Base-by-base conservation (phyloP, 1,140 invertebrate genomes). In the Bombus picipes region DNA sequence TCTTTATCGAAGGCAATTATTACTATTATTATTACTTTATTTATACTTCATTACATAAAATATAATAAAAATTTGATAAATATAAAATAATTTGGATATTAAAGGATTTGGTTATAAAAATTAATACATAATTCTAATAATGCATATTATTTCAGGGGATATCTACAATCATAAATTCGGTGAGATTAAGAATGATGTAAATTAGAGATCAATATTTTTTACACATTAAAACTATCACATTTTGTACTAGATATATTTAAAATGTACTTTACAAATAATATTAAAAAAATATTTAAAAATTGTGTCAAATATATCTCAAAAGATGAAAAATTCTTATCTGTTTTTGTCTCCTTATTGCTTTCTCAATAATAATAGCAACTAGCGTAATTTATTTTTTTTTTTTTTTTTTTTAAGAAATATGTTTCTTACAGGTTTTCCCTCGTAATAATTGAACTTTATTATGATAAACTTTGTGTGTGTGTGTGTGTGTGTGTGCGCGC, bases 151-250 rank as follows among this genome's bases (percentile, higher is more conserved):
- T 95, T 95, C 83, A 96, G 95, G 12, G 95, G 95, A 53, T 96
- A 96, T 89, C 88, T 96, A 47, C 94, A 95, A 87, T 95, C 92
- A 81, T 95, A 94, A 89, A 77, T 53, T 41, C 32, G 71, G 34
- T 18, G 6, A 3, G 72, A 37, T 78, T 47, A 43, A 37, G 47
- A 62, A 39, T 41, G 57, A 22, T 47, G 74, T 47, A 62, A 41
- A 34, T 37, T 34, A 34, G 37, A 80, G 25, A 3, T 70, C 37
- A 34, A 68, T 68, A 68, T 68, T 68, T 79, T 77, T 68, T 78
- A 76, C 32, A 47, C 32, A 68, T 18, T 34, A 66, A 43, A 66
- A 47, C 22, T 77, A n/a, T 78, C 41, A 15, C 41, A 79, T 80
- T 80, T 80, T 80, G 13, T 80, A 80, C 9, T 4, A 53, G 47